These are phyloP conservation scores for Bembecia ichneumoniformis DNA, from an alignment of 2,888 invertebrate genomes.

Conservation along the genomic window DNA sequence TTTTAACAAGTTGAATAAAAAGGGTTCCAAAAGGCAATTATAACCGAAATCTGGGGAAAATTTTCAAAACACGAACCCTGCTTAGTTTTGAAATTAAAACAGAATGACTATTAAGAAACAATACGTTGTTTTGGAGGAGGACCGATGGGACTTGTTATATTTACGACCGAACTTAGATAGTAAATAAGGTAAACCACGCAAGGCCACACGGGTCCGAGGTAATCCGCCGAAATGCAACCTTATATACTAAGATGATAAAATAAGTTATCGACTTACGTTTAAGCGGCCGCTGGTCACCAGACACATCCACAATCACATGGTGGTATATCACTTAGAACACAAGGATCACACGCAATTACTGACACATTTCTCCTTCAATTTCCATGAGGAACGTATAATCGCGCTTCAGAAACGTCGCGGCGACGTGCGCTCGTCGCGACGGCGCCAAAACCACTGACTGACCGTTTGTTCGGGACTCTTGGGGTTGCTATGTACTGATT, in stretches of 20 bases:
- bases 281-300: background rate
- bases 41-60: no score
- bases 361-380: background rate
- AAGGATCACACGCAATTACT: background rate
- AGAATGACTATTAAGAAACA: background rate
- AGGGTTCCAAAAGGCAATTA: no score
- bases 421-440: constrained; percentile 33
- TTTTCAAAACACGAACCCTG: no score
- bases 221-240: constrained; percentile 3
- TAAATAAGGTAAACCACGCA: constrained; percentile 10
- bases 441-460: constrained; percentile 49
- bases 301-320: constrained; percentile 1
- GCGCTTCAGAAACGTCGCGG: constrained; percentile 1
- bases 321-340: background rate
- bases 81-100: no score
- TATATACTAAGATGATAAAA: background rate
- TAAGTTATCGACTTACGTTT: background rate
- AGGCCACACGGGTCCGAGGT: background rate
- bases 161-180: constrained; percentile 10
- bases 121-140: background rate
- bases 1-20: no score
- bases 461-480: constrained; percentile 29
- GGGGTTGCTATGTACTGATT: constrained; percentile 27
- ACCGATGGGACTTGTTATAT: constrained; percentile 4
- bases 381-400: background rate